Conservation (phyloP, 2,888 invertebrate species). For the Helicoverpa assulta region DNA sequence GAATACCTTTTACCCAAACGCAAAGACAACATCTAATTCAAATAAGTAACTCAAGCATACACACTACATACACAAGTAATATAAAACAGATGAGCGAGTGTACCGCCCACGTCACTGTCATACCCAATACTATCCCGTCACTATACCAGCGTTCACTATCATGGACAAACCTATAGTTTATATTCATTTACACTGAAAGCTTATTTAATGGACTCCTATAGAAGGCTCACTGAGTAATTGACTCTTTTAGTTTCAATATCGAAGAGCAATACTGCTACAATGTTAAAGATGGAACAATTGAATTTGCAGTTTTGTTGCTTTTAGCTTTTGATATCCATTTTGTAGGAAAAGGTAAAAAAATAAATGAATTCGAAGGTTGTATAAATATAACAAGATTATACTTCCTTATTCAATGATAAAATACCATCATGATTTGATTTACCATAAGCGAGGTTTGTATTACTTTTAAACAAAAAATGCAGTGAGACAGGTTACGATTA, state of each 20-base stretch:
- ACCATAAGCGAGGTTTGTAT: too few species aligned
- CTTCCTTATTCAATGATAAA: too few species aligned
- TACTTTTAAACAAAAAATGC: too few species aligned
- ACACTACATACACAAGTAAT: neutral
- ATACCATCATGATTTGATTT: too few species aligned
- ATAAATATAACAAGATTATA: neutral
- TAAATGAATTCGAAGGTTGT: neutral
- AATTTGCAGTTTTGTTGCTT: neutral
- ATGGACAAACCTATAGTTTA: constrained; percentile 12
- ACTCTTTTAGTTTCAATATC: constrained; percentile 44
- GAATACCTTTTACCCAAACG: too few species aligned
- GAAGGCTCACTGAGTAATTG: constrained; percentile 35
- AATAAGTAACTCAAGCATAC: too few species aligned
- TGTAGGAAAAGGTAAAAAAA: neutral
- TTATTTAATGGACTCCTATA: constrained; percentile 9
- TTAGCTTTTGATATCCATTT: neutral
- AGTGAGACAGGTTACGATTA: too few species aligned
- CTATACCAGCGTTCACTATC: constrained; percentile 24
- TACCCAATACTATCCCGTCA: neutral
- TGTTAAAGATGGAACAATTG: constrained; percentile 8
- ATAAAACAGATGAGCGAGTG: neutral
- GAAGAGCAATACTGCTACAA: constrained; percentile 22
- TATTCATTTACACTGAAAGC: constrained; percentile 42
- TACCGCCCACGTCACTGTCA: neutral
- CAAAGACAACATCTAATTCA: too few species aligned